Conservation (phyloP, 2,888 invertebrate genomes). For the Chloroclysta siterata region DNA sequence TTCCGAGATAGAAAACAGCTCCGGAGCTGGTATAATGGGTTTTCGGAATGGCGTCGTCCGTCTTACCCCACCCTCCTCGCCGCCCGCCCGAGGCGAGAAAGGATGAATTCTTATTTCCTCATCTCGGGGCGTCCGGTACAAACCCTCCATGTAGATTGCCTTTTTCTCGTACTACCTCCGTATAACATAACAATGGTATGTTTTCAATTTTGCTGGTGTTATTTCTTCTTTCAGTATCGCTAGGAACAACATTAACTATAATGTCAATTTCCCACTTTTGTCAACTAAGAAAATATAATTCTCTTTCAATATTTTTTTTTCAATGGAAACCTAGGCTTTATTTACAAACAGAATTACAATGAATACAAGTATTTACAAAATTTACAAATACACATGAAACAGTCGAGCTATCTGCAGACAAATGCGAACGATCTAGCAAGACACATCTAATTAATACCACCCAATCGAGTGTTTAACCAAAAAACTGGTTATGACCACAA, state of each 20-base stretch:
- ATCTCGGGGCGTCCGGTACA: constrained; percentile 81
- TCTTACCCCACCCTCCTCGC: constrained; percentile 79
- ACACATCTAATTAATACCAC: too few species aligned
- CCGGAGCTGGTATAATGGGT: constrained; percentile 88
- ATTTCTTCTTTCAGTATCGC: constrained; percentile 52
- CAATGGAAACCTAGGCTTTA: too few species aligned
- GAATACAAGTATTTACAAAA: too few species aligned
- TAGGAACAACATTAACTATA: not conserved
- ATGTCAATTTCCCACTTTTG: not conserved
- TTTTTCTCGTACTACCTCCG: constrained; percentile 79
- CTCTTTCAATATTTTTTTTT: too few species aligned
- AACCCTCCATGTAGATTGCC: constrained; percentile 84
- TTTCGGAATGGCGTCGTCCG: constrained; percentile 89
- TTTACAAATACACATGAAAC: too few species aligned
- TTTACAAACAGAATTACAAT: too few species aligned
- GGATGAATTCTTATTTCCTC: constrained; percentile 86
- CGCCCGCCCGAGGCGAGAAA: constrained; percentile 73
- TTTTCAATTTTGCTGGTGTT: constrained; percentile 81
- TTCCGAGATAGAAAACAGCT: constrained; percentile 86
- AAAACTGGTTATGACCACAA: too few species aligned
- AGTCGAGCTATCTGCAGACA: too few species aligned
- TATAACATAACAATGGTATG: constrained; percentile 84
- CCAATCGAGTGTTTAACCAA: too few species aligned
- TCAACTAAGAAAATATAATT: not conserved
- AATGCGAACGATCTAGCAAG: too few species aligned